Percentiles rank a stretch among this genome's conserved stretches.
phyloP scores from a whole-genome alignment of 2,797 vertebrate genomes.

The Pangasius sanitwongsei region DNA sequence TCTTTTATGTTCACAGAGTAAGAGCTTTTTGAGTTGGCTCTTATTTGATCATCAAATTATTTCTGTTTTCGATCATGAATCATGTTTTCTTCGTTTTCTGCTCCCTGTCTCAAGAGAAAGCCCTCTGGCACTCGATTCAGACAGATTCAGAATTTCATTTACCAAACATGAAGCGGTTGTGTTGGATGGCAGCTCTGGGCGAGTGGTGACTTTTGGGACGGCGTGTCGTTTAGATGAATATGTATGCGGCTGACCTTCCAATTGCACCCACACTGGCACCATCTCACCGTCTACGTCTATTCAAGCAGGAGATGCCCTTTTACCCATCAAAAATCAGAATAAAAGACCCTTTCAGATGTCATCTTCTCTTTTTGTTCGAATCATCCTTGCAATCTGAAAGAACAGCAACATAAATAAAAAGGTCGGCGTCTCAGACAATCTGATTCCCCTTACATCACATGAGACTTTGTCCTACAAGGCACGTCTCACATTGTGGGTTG shows the following conservation, averaged over 20 bases:
- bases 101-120: slow-evolving; percentile 11
- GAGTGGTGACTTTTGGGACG: slow-evolving; percentile 35
- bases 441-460: slow-evolving; percentile 14
- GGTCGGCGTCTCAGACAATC: background rate
- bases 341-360: slow-evolving; percentile 30
- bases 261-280: slow-evolving; percentile 17
- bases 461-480: background rate
- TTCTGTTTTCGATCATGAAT: background rate
- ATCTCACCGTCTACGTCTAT: slow-evolving; percentile 14
- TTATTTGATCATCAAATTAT: slow-evolving; percentile 11
- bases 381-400: slow-evolving; percentile 13
- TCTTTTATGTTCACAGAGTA: background rate
- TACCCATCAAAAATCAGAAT: slow-evolving; percentile 21
- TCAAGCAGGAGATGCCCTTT: slow-evolving; percentile 33
- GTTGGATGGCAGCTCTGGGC: slow-evolving; percentile 35
- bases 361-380: background rate
- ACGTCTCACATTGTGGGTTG: background rate
- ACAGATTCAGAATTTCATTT: slow-evolving; percentile 35
- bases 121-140: background rate
- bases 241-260: slow-evolving; percentile 47
- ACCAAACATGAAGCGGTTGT: slow-evolving; percentile 27
- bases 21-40: background rate
- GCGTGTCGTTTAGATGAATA: slow-evolving; percentile 42
- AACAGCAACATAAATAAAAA: slow-evolving; percentile 31
- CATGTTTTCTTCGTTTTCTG: background rate